Evolutionary conservation across 2,113 vertebrate genomes (phyloP), one percentile per base, ranked within the genome.

Genomic region (Spilogale gracilis): DNA sequence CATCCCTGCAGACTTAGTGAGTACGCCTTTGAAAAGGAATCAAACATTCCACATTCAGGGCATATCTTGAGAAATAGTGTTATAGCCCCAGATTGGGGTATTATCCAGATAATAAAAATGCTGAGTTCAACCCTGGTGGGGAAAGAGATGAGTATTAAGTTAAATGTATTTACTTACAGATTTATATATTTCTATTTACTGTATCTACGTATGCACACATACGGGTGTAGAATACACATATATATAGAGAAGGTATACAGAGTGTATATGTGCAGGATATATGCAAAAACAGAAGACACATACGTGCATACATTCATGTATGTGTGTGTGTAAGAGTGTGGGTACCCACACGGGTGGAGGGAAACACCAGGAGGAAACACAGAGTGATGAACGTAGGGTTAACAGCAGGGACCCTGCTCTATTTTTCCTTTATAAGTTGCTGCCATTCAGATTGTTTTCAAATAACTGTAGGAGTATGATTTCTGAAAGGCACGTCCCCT

Each of bases 221-320:
- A 38, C 1, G 12, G 4, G 7, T 25, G 12, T 7, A 25, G 50
- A 81, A 10, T 60, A 56, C 0, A 3, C 48, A 1, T 13, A 17
- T 18, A 1, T 82, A 21, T 74, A 74, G 25, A 14, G 73, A 74
- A 74, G 43, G 21, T 48, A 74, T 74, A 45, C 13, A 74, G 73
- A 27, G 12, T 0, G 43, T 74, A 13, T 6, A 3, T 74, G 71
- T 12, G 25, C 3, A n/a, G 50, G 7, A 56, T 9, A 20, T 2
- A 20, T n/a, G 38, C 12, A 48, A 18, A 83, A 18, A 56, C 83
- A 87, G 73, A 18, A n/a, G 2, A 45, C 5, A 5, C 2, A 6
- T 23, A 45, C 9, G 43, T 16, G 21, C 5, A 6, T 56, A 17
- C 38, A 45, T 13, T 3, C 2, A 6, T 12, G 67, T 4, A 69